These are phyloP conservation scores for Equus quagga DNA, from an alignment of 2,113 vertebrate species.

Conservation along the genomic window DNA sequence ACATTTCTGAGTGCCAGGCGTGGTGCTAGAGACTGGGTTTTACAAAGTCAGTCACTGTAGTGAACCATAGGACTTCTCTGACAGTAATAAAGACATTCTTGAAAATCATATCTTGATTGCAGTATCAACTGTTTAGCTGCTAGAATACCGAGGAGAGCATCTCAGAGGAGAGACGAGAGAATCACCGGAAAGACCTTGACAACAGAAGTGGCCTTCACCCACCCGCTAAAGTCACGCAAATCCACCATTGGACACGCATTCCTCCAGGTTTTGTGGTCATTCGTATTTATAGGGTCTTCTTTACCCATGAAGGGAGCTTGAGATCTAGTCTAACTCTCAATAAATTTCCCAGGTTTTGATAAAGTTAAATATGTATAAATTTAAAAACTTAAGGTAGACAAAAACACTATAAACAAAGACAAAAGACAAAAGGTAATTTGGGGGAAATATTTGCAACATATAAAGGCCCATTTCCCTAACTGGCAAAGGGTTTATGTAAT, in stretches of 20 bases:
- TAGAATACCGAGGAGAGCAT: not conserved
- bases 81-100: not conserved
- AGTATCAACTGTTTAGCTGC: not conserved
- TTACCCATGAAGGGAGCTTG: not conserved
- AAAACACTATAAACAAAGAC: not conserved
- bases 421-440: constrained; percentile 10
- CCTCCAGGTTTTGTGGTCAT: not conserved
- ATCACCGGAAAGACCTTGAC: not conserved
- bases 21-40: not conserved
- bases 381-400: not conserved
- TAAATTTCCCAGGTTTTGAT: not conserved
- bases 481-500: constrained; percentile 2
- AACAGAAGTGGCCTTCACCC: not conserved
- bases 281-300: not conserved
- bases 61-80: not conserved
- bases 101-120: not conserved
- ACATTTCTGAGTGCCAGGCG: not conserved
- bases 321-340: not conserved
- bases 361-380: not conserved
- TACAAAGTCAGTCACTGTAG: not conserved
- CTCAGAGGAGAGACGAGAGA: not conserved
- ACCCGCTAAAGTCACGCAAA: not conserved
- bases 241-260: not conserved
- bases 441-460: not conserved
- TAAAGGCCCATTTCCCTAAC: not conserved